phyloP scores from a whole-genome alignment of 2,113 vertebrate species.

The Pachypanchax playfairii region DNA sequence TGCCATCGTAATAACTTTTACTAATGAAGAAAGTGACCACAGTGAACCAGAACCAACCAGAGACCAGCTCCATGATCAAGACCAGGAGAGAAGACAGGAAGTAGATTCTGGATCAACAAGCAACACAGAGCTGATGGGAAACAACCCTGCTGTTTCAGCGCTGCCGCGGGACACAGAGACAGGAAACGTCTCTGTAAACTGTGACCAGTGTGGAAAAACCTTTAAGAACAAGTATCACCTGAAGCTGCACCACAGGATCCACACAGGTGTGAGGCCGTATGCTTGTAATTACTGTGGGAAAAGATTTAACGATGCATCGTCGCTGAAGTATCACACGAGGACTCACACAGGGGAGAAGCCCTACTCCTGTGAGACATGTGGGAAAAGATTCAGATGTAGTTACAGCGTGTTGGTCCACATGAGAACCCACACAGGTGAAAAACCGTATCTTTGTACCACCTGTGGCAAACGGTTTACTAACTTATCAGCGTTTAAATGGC shows the following conservation, averaged over 20 bases:
- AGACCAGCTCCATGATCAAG: background rate
- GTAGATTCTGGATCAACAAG: background rate
- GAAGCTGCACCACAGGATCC: slow-evolving; percentile 1
- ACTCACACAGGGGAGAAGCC: slow-evolving; percentile 16
- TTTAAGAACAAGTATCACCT: slow-evolving; percentile 1
- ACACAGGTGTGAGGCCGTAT: slow-evolving; percentile 11
- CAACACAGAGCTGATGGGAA: background rate
- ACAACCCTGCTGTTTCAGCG: too few relatives aligned
- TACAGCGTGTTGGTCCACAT: slow-evolving; percentile 5
- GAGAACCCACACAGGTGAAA: slow-evolving; percentile 11
- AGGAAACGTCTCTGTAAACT: background rate
- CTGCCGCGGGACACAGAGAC: rapidly evolving
- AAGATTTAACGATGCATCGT: background rate
- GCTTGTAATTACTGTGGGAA: background rate
- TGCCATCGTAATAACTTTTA: background rate
- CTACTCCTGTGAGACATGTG: slow-evolving; percentile 1
- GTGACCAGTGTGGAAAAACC: slow-evolving; percentile 12
- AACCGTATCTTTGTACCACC: slow-evolving; percentile 1
- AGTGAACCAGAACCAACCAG: background rate
- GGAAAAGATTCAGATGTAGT: background rate
- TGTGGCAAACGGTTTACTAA: slow-evolving; percentile 16
- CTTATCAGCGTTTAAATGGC: background rate
- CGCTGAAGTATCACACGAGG: background rate
- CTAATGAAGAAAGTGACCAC: slow-evolving; percentile 10
- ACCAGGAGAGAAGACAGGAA: background rate